Base-by-base conservation (phyloP, 1,140 invertebrate species). In the Chrysopa pallens region DNA sequence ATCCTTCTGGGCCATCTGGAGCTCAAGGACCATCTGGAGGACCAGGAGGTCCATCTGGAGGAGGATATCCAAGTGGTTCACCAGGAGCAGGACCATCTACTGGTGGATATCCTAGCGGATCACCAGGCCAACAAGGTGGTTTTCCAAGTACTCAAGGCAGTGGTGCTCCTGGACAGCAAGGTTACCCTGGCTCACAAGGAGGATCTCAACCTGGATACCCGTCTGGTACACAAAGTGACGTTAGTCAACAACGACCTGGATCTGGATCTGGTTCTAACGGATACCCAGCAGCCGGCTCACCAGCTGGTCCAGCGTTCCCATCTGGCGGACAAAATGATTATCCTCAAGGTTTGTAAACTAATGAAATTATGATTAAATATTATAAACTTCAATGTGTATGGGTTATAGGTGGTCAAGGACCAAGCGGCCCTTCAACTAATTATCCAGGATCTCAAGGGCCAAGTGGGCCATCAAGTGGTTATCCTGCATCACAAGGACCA, bases 381-480 rank as follows among this genome's bases (percentile, higher is more conserved):
- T 5, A 23, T 23, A 23, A 23, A 23, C 17, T 23, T 23, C 2
- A 23, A 23, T 23, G 2, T 23, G 5, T 23, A 23, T 23, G 35
- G 9, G 29, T 17, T 29, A 4, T 35, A 29, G 40, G 17, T 17
- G 31, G 36, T 8, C 8, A 35, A 9, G 40, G 11, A 40, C 17
- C 17, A 2, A 23, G 17, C 5, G 17, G 17, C 17, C 17, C 17
- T 2, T 37, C 39, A 9, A 44, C 46, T 41, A 35, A 48, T 39
- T 28, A 50, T 49, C 29, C 59, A 35, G 52, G 57, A 8, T 49
- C 46, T 44, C 42, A 47, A 40, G 51, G 56, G 35, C 57, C 64
- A 40, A 61, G 64, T 50, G 76, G 76, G 44, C 38, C 15, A 44
- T 37, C 36, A 0, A 8, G 6, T 38, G 43, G 39, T 36, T 40